These are phyloP conservation scores for Grammomys surdaster DNA, from an alignment of 2,113 vertebrate genomes.

Conservation along the genomic window DNA sequence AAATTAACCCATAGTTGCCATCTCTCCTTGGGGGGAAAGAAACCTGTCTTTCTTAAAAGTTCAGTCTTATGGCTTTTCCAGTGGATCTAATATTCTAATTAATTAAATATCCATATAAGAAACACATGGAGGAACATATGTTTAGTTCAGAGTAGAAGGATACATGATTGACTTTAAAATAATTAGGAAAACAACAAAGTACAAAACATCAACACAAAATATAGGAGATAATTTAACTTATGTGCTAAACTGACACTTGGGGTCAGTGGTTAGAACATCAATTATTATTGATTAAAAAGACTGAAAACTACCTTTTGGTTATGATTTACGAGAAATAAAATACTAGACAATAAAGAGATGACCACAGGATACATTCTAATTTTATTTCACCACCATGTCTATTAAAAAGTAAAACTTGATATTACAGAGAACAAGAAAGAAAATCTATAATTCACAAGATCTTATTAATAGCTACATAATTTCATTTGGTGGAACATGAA, in stretches of 20 bases:
- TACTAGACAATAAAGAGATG: background rate
- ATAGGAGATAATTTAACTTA: background rate
- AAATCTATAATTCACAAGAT: constrained; percentile 13
- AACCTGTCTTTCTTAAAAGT: background rate
- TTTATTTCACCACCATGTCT: background rate
- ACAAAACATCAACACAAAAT: background rate
- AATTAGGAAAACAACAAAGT: constrained; percentile 13
- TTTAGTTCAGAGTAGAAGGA: background rate
- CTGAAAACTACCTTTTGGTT: background rate
- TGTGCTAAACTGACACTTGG: background rate
- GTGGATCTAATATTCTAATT: background rate
- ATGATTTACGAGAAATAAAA: constrained; percentile 32
- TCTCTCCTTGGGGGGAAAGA: background rate
- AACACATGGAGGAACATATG: constrained; percentile 13
- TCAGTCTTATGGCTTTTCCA: background rate
- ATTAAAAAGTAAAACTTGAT: background rate
- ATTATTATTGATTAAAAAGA: constrained; percentile 35
- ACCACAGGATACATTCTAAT: background rate
- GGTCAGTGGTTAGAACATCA: background rate
- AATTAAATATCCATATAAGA: background rate
- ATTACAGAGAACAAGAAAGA: background rate
- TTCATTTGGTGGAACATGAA: constrained; percentile 33
- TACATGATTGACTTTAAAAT: constrained; percentile 16
- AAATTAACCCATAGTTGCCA: too few relatives aligned
- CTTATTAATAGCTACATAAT: background rate